phyloP scores from a whole-genome alignment of 2,888 invertebrate genomes.

The Matsumyia berberina region DNA sequence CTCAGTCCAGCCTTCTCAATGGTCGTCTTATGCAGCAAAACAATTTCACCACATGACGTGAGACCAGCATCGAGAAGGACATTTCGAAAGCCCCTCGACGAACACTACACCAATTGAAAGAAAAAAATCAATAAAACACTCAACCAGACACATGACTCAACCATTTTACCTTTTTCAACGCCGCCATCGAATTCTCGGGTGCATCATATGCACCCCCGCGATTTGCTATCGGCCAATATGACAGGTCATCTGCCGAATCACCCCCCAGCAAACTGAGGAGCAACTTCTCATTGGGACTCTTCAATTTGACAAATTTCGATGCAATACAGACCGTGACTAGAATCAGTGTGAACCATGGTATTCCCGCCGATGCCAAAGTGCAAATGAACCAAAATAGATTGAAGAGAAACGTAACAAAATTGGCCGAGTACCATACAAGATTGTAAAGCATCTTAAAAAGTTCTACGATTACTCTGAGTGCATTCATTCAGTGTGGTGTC shows the following conservation, averaged over 20 bases:
- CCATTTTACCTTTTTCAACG: slow-evolving; percentile 82
- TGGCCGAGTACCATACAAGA: slow-evolving; percentile 82
- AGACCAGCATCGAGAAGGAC: slow-evolving; percentile 83
- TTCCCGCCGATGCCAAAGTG: slow-evolving; percentile 82
- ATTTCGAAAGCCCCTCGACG: slow-evolving; percentile 82
- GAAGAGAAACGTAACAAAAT: slow-evolving; percentile 82
- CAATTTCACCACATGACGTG: slow-evolving; percentile 83
- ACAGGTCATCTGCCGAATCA: slow-evolving; percentile 81
- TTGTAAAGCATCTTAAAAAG: slow-evolving; percentile 83
- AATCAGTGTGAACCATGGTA: slow-evolving; percentile 83
- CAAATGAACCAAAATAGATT: slow-evolving; percentile 83
- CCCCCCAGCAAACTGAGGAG: slow-evolving; percentile 81
- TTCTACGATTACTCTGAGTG: slow-evolving; percentile 80
- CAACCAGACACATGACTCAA: slow-evolving; percentile 11
- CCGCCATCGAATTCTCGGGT: slow-evolving; percentile 83
- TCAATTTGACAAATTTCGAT: slow-evolving; percentile 83
- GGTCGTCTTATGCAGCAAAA: slow-evolving; percentile 81
- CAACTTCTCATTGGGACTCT: slow-evolving; percentile 82
- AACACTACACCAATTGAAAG: slow-evolving; percentile 82
- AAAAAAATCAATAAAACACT: slow-evolving; percentile 14
- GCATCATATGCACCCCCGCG: slow-evolving; percentile 84
- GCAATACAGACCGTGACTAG: slow-evolving; percentile 82
- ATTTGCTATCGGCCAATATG: slow-evolving; percentile 84
- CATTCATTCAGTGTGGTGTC: slow-evolving; percentile 80
- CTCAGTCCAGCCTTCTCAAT: slow-evolving; percentile 81